These are phyloP conservation scores for Drosophila kepulauana DNA, from an alignment of 1,140 invertebrate species.

Conservation along the genomic window DNA sequence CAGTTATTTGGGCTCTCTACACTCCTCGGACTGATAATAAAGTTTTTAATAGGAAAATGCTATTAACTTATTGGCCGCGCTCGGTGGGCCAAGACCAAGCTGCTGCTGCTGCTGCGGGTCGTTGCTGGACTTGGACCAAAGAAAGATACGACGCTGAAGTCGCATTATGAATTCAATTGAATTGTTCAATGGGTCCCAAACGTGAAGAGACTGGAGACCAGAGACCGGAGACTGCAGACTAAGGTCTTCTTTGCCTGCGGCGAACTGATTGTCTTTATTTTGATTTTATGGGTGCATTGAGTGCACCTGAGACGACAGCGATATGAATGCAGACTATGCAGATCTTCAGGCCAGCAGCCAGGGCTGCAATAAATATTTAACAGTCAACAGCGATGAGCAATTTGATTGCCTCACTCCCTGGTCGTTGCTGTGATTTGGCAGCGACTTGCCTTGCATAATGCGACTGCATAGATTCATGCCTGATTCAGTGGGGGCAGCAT, in stretches of 20 bases:
- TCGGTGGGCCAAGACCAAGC: constrained; percentile 27
- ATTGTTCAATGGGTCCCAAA: constrained; percentile 62
- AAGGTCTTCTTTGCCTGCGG: constrained; percentile 10
- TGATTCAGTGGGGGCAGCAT: constrained; percentile 68
- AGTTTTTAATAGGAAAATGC: constrained; percentile 81
- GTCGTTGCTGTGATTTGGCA: constrained; percentile 42
- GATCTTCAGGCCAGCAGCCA: constrained; percentile 21
- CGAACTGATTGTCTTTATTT: constrained; percentile 55
- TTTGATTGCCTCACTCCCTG: constrained; percentile 6
- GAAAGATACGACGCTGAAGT: constrained; percentile 27
- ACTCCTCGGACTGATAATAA: constrained; percentile 68
- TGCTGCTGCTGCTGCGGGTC: constrained; percentile 5
- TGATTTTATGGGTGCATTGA: constrained; percentile 49
- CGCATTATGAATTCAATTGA: constrained; percentile 71
- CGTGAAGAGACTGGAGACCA: not conserved
- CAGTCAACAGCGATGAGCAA: not conserved
- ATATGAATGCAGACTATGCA: constrained; percentile 46
- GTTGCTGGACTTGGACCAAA: not conserved
- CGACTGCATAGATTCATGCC: constrained; percentile 68
- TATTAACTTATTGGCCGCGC: constrained; percentile 76
- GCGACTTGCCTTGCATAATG: constrained; percentile 67
- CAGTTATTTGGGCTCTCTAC: not conserved
- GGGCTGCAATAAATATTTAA: constrained; percentile 23
- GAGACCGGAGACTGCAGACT: not conserved
- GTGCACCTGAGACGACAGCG: constrained; percentile 43